Evolutionary conservation across 2,797 vertebrate genomes (phyloP).

Genomic region (Xiphorhynchus erythropygius): DNA sequence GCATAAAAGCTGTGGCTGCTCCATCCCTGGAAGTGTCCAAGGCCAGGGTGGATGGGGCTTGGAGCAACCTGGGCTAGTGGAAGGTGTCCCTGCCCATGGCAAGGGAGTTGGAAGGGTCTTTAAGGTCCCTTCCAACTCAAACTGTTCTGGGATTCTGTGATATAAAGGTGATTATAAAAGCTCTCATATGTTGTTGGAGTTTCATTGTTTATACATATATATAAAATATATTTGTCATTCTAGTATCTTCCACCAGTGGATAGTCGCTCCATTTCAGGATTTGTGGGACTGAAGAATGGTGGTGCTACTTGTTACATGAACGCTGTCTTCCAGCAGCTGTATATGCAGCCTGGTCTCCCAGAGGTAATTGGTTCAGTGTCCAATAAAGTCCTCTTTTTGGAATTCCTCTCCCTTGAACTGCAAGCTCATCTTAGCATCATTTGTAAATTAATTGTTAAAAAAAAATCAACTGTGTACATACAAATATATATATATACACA

Average conservation of each 20-base stretch:
- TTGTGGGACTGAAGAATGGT: conserved; percentile 96
- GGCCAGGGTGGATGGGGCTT: fast-evolving
- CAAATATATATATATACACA: neutral
- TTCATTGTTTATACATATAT: neutral
- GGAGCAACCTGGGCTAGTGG: fast-evolving
- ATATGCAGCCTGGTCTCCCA: conserved; percentile 97
- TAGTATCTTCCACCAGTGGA: conserved; percentile 97
- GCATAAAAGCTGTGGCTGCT: neutral
- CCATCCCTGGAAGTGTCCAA: neutral
- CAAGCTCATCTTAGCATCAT: neutral
- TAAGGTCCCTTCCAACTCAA: neutral
- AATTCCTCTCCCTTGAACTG: neutral
- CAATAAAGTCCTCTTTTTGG: neutral
- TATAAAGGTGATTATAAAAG: neutral
- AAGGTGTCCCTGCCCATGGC: neutral
- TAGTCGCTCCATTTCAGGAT: conserved; percentile 92
- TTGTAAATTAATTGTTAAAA: neutral
- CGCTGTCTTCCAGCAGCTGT: conserved; percentile 97
- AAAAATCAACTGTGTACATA: neutral
- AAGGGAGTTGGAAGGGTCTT: neutral
- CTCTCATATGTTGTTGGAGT: neutral
- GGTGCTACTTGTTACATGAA: conserved; percentile 99
- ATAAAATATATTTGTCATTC: neutral
- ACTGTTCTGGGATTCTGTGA: neutral
- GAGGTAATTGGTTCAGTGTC: conserved; percentile 81